These are phyloP conservation scores for Lacerta viridis DNA, from an alignment of 2,797 vertebrate species.

Conservation along the genomic window DNA sequence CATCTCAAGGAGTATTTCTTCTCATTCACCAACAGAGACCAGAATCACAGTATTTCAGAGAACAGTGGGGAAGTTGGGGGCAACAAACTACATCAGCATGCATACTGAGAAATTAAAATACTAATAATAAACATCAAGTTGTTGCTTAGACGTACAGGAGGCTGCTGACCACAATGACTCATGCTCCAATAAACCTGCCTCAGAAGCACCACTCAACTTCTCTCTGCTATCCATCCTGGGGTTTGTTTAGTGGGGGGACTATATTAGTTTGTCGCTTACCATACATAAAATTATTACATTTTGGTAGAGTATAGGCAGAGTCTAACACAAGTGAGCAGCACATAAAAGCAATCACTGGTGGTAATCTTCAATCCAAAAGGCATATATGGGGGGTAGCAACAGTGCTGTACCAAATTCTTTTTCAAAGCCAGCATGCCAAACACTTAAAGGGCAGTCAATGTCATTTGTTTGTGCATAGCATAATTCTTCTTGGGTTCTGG, in stretches of 20 bases:
- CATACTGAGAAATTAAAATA: neutral
- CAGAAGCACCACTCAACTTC: neutral
- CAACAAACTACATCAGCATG: neutral
- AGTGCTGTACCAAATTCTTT: neutral
- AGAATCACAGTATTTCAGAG: neutral
- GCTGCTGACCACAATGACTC: neutral
- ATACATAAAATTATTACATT: neutral
- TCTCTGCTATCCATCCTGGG: neutral
- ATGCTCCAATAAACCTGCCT: too few species aligned
- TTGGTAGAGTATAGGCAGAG: neutral
- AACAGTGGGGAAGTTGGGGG: neutral
- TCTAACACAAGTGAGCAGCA: neutral
- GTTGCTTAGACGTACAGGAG: neutral
- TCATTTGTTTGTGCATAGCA: neutral
- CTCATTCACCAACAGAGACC: neutral
- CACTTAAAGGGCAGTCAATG: neutral
- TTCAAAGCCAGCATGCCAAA: neutral
- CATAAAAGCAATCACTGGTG: neutral
- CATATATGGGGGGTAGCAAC: too few species aligned
- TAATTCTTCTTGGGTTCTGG: neutral
- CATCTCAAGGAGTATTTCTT: neutral
- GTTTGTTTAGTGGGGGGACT: neutral
- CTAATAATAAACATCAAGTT: neutral
- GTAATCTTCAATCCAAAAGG: neutral
- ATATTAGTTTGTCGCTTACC: neutral